Evolutionary conservation across 2,113 vertebrate genomes (phyloP).

Genomic region (Ceuthmochares aereus): DNA sequence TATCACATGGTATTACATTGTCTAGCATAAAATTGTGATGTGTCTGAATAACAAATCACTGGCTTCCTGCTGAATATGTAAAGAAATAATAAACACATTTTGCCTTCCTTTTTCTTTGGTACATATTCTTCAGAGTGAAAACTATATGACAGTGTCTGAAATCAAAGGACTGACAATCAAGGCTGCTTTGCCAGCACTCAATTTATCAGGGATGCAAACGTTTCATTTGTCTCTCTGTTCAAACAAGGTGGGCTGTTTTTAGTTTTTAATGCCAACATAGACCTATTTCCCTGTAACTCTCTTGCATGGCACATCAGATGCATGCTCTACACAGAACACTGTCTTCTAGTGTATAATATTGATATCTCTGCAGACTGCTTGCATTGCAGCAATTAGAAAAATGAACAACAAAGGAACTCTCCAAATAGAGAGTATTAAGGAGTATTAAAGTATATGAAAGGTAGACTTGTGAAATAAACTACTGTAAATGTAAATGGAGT

Average conservation of each 20-base stretch:
- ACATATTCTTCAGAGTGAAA: neutral
- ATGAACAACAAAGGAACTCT: neutral
- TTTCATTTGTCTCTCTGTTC: neutral
- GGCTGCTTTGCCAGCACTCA: conserved; percentile 13
- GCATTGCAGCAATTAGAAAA: neutral
- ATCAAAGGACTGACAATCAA: conserved; percentile 36
- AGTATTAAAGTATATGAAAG: neutral
- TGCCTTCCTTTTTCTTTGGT: neutral
- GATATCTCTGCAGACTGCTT: conserved; percentile 1
- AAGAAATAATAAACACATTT: conserved; percentile 33
- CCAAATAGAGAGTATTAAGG: neutral
- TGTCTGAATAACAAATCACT: conserved; percentile 51
- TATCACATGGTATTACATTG: neutral
- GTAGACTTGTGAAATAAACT: neutral
- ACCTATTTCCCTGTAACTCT: neutral
- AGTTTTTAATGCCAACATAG: conserved; percentile 9
- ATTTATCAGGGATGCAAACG: conserved; percentile 12
- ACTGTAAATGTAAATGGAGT: neutral
- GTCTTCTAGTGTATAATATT: conserved; percentile 32
- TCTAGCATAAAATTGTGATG: conserved; percentile 5
- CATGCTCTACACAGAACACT: neutral
- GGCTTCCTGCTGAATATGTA: neutral
- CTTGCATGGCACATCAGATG: neutral
- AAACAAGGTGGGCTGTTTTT: neutral
- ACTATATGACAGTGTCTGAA: neutral